A percentile compares a stretch with the other conserved stretches of the same genome.
Evolutionary conservation across 2,888 invertebrate genomes (phyloP).

Genomic region (Congeria kusceri): DNA sequence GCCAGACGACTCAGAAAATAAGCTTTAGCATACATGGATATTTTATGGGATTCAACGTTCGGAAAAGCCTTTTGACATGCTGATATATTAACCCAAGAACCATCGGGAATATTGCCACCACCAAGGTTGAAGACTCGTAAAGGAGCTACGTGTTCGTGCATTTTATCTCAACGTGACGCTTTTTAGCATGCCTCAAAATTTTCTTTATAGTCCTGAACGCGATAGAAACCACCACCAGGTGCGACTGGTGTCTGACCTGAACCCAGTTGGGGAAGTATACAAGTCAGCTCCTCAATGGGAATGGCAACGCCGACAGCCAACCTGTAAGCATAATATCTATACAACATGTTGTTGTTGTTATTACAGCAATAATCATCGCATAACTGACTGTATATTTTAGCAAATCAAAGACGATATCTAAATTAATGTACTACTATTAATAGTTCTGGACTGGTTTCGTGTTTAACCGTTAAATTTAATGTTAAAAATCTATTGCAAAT

Average conservation of each 20-base stretch:
- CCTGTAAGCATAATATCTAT: too few relatives aligned
- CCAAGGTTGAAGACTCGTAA: conserved; percentile 78
- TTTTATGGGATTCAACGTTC: conserved; percentile 38
- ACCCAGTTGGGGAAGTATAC: conserved; percentile 75
- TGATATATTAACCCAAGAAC: conserved; percentile 77
- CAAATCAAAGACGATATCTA: too few relatives aligned
- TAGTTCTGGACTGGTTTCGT: too few relatives aligned
- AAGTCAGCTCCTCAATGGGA: conserved; percentile 60
- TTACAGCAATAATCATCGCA: too few relatives aligned
- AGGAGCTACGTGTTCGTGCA: conserved; percentile 78
- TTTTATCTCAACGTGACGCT: conserved; percentile 76
- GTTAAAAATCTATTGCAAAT: too few relatives aligned
- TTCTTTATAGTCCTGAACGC: conserved; percentile 73
- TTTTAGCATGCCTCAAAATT: conserved; percentile 73
- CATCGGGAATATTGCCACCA: conserved; percentile 79
- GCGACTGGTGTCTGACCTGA: conserved; percentile 68
- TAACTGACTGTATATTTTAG: too few relatives aligned
- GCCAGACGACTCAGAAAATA: conserved; percentile 69
- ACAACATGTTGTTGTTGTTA: too few relatives aligned
- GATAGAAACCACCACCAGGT: conserved; percentile 76
- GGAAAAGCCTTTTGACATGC: conserved; percentile 71
- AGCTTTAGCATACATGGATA: conserved; percentile 59
- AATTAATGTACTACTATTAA: too few relatives aligned
- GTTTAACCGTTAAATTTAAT: too few relatives aligned
- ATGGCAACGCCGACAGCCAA: conserved; percentile 76